These are phyloP conservation scores for Pleuronectes platessa DNA, from an alignment of 2,113 vertebrate genomes.

Conservation along the genomic window DNA sequence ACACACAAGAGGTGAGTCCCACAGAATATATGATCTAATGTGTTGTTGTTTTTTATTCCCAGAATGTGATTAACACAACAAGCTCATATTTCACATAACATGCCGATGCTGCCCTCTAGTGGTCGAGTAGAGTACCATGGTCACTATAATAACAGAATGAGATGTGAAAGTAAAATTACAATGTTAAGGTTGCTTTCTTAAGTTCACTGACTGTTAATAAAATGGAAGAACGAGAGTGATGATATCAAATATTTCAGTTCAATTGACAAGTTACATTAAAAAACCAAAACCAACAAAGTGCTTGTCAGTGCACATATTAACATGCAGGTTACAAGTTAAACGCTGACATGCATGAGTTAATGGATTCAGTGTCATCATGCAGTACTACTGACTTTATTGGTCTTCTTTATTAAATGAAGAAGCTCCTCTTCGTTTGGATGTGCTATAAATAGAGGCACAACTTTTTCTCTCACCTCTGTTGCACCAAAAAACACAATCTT, in stretches of 20 bases:
- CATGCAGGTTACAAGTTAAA: too few relatives aligned
- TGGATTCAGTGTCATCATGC: too few relatives aligned
- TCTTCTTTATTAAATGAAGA: neutral
- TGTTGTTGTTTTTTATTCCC: neutral
- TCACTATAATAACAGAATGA: neutral
- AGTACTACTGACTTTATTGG: neutral
- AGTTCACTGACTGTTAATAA: too few relatives aligned
- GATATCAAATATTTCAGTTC: neutral
- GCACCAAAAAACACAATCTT: neutral
- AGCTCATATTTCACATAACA: slow-evolving; percentile 74
- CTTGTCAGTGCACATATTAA: too few relatives aligned
- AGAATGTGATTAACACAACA: neutral
- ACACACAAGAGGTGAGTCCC: neutral
- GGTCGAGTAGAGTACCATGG: slow-evolving; percentile 13
- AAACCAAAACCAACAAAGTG: too few relatives aligned
- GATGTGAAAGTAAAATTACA: neutral
- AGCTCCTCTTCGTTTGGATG: neutral
- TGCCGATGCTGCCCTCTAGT: slow-evolving; percentile 78
- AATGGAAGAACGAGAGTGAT: too few relatives aligned
- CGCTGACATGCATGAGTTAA: too few relatives aligned
- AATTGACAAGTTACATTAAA: neutral
- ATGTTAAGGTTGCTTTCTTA: neutral
- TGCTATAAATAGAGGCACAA: neutral
- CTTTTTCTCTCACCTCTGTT: neutral
- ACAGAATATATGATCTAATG: neutral